Conservation (phyloP, 2,797 vertebrate genomes). For the Dallia pectoralis region DNA sequence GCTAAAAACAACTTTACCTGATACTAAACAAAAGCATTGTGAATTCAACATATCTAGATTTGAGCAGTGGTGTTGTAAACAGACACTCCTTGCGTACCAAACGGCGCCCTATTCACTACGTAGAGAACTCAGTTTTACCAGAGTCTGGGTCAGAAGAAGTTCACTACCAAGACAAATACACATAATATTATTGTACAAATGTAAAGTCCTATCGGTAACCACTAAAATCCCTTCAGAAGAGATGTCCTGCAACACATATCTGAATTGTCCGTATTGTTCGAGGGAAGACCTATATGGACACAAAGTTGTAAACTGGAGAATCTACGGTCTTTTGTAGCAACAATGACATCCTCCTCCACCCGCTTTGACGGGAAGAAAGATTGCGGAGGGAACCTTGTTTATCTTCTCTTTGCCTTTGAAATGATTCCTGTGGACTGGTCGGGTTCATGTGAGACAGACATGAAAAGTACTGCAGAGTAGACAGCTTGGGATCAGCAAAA, state of each 20-base stretch:
- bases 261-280: not conserved
- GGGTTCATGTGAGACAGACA: not conserved
- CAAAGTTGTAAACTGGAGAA: not conserved
- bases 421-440: not conserved
- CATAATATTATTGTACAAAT: not conserved
- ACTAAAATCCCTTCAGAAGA: not conserved
- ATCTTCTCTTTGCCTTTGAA: not conserved
- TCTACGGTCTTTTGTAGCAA: not conserved
- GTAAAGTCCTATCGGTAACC: not conserved
- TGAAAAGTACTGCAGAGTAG: slow-evolving; percentile 36
- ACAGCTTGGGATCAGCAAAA: slow-evolving; percentile 56
- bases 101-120: not conserved
- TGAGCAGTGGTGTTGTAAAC: slow-evolving; percentile 1
- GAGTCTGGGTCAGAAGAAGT: not conserved
- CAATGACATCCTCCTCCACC: not conserved
- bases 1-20: not conserved
- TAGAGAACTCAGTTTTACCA: not conserved
- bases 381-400: not conserved
- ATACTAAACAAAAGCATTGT: not conserved
- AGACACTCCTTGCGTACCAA: not conserved
- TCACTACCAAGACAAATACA: not conserved
- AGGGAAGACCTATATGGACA: not conserved
- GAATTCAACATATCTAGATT: not conserved
- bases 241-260: not conserved
- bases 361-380: not conserved